phyloP scores from a whole-genome alignment of 2,113 vertebrate genomes.

The Phaethornis superciliosus region DNA sequence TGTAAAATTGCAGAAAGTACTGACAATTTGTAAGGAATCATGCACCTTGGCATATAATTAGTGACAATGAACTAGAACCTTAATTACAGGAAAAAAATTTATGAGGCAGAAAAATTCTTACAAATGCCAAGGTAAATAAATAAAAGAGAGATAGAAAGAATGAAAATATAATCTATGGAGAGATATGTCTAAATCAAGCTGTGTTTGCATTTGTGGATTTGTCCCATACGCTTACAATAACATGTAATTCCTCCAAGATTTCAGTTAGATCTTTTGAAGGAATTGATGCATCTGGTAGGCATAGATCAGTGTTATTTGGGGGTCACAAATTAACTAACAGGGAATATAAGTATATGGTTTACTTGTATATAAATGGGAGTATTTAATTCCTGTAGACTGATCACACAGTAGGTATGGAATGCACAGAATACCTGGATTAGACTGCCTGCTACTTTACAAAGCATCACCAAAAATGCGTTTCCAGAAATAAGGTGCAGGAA shows the following conservation, averaged over 20 bases:
- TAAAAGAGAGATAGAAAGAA: background rate
- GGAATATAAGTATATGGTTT: background rate
- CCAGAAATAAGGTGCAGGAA: background rate
- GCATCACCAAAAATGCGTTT: background rate
- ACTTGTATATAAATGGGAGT: background rate
- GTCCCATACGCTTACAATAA: background rate
- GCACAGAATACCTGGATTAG: background rate
- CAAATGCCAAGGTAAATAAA: background rate
- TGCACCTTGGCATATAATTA: background rate
- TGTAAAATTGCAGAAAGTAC: background rate
- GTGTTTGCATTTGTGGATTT: background rate
- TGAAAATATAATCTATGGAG: background rate
- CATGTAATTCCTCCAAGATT: background rate
- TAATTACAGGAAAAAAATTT: background rate
- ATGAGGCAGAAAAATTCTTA: background rate
- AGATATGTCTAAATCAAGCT: background rate
- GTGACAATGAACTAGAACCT: background rate
- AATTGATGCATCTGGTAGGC: background rate
- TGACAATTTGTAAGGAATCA: background rate
- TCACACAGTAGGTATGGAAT: accelerated
- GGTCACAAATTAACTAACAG: background rate
- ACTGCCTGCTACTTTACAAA: background rate
- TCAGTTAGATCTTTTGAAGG: background rate
- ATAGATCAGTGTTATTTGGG: background rate
- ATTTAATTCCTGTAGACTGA: background rate